Evolutionary conservation across 2,888 invertebrate species (phyloP).

Genomic region (Argynnis bischoffii): DNA sequence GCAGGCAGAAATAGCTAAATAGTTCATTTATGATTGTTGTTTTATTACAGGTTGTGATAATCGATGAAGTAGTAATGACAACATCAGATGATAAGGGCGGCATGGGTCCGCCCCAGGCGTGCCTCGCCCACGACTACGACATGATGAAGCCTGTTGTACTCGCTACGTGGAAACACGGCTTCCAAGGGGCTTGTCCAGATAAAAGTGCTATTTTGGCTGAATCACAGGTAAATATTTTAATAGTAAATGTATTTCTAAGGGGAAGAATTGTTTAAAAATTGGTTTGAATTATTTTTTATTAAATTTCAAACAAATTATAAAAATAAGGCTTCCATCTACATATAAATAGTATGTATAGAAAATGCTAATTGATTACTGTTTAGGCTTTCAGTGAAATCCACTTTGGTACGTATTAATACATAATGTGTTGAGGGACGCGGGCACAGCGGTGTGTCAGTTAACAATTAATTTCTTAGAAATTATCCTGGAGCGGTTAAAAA

Average conservation of each 20-base stretch:
- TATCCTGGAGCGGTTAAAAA: no score
- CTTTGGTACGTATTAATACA: no score
- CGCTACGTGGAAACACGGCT: conserved; percentile 97
- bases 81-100: conserved; percentile 90
- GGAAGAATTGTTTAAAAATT: not conserved
- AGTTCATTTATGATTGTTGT: not conserved
- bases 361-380: no score
- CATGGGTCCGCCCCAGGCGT: conserved; percentile 87
- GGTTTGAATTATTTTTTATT: not conserved
- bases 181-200: conserved; percentile 97
- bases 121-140: conserved; percentile 94
- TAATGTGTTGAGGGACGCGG: no score
- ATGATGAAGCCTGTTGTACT: conserved; percentile 95
- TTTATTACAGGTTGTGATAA: conserved; percentile 90
- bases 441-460: no score
- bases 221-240: conserved; percentile 84
- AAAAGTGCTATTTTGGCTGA: conserved; percentile 94
- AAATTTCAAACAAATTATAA: no score
- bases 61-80: conserved; percentile 92
- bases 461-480: no score
- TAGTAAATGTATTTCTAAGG: not conserved
- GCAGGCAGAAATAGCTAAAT: no score
- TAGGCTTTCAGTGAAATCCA: no score
- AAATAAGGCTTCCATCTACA: no score
- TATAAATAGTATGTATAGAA: no score